Evolutionary conservation across 2,888 invertebrate species (phyloP), one percentile per base, ranked within the genome.

Genomic region (Poecilobothrus nobilitatus): DNA sequence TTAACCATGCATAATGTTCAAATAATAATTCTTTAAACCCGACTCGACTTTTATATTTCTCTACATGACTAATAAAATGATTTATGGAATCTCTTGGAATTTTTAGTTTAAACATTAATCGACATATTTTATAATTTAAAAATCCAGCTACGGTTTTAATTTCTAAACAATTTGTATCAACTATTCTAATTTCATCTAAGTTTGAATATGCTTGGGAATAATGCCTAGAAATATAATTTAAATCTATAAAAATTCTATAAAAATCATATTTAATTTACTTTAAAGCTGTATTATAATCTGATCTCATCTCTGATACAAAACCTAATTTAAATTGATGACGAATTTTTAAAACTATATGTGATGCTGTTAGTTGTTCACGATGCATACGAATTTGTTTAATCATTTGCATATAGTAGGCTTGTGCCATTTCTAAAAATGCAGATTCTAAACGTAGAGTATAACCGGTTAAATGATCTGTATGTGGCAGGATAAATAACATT

Each of bases 241-340:
- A 21, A 67, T 63, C 66, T 68, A 71, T 65, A 69, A 64, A 41
- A 53, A 53, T 27, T 27, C 27, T 27, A 22, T 65, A 70, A 70
- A 34, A 15, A 15, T 27, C n/a, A n/a, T n/a, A n/a, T n/a, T n/a
- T n/a, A n/a, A 72, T 74, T 80, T 81, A 89, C 86, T 92, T 93
- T 75, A 93, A 88, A 18, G 96, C 94, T 0, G 91, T 89, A 77
- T 88, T 89, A 73, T 88, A 85, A 78, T 97, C 98, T 79, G 96
- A 95, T 75, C 92, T 91, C 72, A 99, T 82, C 83, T 99, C 99
- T 77, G 93, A 92, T 68, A 96, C 88, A 83, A 96, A 97, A 0
- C 92, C 99, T 80, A 97, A 88, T 84, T 99, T 99, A 79, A 97
- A 97, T 78, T 97, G 94, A 83, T 98, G 97, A 44, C 99, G 84